Base-by-base conservation (phyloP, 2,113 vertebrate species). In the Embiotoca jacksoni region DNA sequence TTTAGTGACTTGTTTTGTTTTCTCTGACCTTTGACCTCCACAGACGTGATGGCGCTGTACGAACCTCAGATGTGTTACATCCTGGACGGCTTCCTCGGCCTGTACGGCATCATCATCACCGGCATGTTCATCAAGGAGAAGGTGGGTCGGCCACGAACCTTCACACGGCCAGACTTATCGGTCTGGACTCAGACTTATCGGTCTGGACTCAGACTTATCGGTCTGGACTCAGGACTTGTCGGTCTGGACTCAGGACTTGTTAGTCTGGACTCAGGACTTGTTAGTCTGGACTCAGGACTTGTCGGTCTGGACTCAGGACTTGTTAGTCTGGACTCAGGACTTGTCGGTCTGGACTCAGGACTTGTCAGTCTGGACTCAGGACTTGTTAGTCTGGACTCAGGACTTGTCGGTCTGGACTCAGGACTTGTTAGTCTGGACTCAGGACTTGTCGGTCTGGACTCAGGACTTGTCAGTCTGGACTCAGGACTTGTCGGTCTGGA, bases 1-100 rank as follows among this genome's bases (percentile, higher is more conserved):
- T 23, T 23, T 23, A 23, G 6, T 63, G 7, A 72, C 8, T 3
- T 52, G 23, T n/a, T 16, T 7, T n/a, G 41, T 53, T 46, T 39
- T 44, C 46, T 75, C 16, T 89, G 75, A 66, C 67, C 23, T 23
- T 23, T 23, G 23, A 23, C 23, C 72, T 50, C 62, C 41, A 4
- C 90, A 94, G 92, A 85, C 36, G 91, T 84, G 0, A 0, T 75
- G 15, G 0, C 0, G 0, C 0, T 96, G 37, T 91, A 96, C 6
- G 96, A 97, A 60, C 97, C 97, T 16, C 78, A 64, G 23, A 85
- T 96, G 52, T 99, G 98, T 73, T 99, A 96, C 83, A 0, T 97
- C 50, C 88, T 99, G 84, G 98, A 99, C 16, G 96, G 95, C 1
- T 84, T 98, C 88, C 96, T 98, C 11, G 93, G 97, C 46, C 57